Percentiles rank a stretch among this genome's conserved stretches.
Evolutionary conservation across 2,888 invertebrate genomes (phyloP).

Genomic region (Apocheima hispidaria): DNA sequence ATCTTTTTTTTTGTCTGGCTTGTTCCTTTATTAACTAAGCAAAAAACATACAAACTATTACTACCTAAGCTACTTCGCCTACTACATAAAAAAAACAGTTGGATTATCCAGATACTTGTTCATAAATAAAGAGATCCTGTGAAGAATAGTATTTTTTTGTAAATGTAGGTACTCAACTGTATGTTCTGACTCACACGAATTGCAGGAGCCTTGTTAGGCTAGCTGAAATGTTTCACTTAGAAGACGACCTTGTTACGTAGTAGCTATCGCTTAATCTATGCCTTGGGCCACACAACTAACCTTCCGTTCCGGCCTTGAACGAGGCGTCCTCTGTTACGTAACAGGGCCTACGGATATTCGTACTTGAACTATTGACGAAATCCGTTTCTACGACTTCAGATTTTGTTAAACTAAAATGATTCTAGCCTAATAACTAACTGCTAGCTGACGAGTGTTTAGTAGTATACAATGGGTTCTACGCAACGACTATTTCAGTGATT

Average conservation of each 20-base stretch:
- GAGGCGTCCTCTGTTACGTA: constrained; percentile 11
- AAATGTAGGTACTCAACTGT: not conserved
- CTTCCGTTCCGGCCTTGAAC: constrained; percentile 7
- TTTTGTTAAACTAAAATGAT: not conserved
- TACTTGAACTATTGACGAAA: constrained; percentile 22
- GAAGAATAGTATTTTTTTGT: too few species aligned
- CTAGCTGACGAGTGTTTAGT: too few species aligned
- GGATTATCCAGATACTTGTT: too few species aligned
- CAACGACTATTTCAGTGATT: too few species aligned
- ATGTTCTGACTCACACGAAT: not conserved
- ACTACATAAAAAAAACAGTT: too few species aligned
- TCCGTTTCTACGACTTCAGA: constrained; percentile 4
- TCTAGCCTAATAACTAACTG: not conserved
- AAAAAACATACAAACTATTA: too few species aligned
- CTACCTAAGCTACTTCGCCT: too few species aligned
- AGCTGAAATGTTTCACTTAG: not conserved
- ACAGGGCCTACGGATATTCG: constrained; percentile 7
- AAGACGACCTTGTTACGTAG: constrained; percentile 2
- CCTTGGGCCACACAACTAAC: not conserved
- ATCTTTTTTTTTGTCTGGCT: too few species aligned
- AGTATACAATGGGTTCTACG: too few species aligned
- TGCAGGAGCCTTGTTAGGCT: not conserved
- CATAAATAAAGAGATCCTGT: too few species aligned
- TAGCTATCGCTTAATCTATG: constrained; percentile 4
- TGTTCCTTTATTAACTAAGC: too few species aligned